Evolutionary conservation across 2,888 invertebrate species (phyloP), one percentile per base, ranked within the genome.

Genomic region (Drosophila formosana): DNA sequence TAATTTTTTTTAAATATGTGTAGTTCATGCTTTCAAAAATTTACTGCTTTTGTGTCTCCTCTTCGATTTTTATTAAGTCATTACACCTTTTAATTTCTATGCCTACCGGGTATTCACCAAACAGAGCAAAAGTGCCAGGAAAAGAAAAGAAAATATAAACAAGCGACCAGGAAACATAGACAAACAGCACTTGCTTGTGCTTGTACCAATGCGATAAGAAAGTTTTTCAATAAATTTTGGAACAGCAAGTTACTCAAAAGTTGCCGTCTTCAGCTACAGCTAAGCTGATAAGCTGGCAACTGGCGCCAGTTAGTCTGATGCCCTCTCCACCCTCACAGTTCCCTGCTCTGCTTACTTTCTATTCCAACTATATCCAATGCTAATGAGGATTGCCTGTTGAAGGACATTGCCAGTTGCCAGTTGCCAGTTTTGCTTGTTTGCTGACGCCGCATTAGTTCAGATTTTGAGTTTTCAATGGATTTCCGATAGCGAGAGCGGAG

Each of bases 221-320:
- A 87, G 89, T 89, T 87, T 87, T 88, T 88, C 87, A 88, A 87
- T 87, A 87, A 89, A 85, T 89, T 89, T 72, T 34, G 47, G 63
- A 71, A 43, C 69, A 70, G 81, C 69, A 74, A 80, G 78, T 75
- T 74, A 68, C 78, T 86, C 76, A 80, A 82, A 83, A 86, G 83
- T 83, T 83, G 81, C 70, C 60, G 62, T 65, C 55, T 65, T 58
- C 50, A 63, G 39, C 39, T 39, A n/a, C 13, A 39, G 34, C 34
- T 30, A 30, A 83, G 89, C 75, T 67, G 72, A 80, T 86, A 88
- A 83, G 80, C 86, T 75, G 88, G 75, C 71, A 71, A 62, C 62
- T 50, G 64, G 75, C 78, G 75, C 74, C 75, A 75, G 37, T 32
- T 30, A 23, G 55, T 55, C n/a, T 7, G n/a, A 11, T 9, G 11